Base-by-base conservation (phyloP, 2,797 vertebrate species). In the Lepidocolaptes lacrymiger region DNA sequence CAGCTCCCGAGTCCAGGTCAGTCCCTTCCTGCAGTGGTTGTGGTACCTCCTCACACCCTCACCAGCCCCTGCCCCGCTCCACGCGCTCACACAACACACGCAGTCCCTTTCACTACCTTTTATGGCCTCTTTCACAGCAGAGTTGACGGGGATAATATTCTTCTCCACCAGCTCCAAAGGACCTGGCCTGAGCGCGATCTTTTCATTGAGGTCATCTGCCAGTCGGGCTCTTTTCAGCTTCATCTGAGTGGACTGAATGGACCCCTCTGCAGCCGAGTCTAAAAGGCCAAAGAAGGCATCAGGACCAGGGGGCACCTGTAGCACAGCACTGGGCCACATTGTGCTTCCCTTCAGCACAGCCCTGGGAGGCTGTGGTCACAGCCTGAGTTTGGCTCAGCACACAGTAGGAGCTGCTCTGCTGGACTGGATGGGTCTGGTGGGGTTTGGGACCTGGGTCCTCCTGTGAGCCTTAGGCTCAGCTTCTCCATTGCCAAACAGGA, bases 81-180 rank as follows among this genome's bases (percentile, higher is more conserved):
- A 39, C 6, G 24, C 17, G 17, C 67, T 75, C 56, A 46, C 76
- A 67, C 59, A 73, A 54, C 77, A 23, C 4, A 1, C 48, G 55
- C 2, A 0, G 28, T 48, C 59, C 41, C 37, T 83, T 54, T 20
- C 85, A 58, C 89, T 99, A 99, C 99, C 99, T 99, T 98, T 98
- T 95, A 98, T 98, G 77, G 98, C 98, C 79, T 98, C 98, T 96
- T 98, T 98, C 97, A 99, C 96, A 72, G 98, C 98, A 7, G 98
- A 98, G 96, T 99, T 98, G 23, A 99, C 97, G 5, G 99, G 98
- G 95, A 99, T 98, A 80, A 99, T 99, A 94, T 99, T 99, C 98
- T 99, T 99, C 97, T 99, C 98, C 94, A 99, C 98, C 98, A 99
- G 98, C 97, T 99, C 99, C 97, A 99, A 96, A 21, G 99, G 99